Percentiles rank a stretch among this genome's conserved stretches.
These are phyloP conservation scores for Gambelia wislizenii DNA, from an alignment of 2,797 vertebrate genomes.

Conservation along the genomic window DNA sequence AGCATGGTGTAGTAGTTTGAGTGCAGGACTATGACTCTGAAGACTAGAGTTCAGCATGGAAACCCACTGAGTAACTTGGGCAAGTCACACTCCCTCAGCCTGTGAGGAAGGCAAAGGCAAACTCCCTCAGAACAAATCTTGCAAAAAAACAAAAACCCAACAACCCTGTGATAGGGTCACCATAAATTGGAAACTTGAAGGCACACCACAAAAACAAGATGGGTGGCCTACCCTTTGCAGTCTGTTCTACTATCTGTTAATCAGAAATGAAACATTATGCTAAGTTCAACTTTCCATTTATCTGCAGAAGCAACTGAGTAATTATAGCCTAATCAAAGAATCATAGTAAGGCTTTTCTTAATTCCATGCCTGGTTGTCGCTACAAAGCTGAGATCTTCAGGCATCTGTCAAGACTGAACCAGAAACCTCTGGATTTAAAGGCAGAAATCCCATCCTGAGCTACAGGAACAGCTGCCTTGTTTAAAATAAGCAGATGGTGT, in stretches of 20 bases:
- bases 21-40: too few species aligned
- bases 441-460: not conserved
- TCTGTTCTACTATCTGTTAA: not conserved
- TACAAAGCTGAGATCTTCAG: not conserved
- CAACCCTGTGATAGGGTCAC: too few species aligned
- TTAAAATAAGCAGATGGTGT: not conserved
- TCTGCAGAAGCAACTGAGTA: not conserved
- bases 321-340: not conserved
- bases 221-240: not conserved
- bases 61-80: too few species aligned
- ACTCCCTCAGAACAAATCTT: too few species aligned
- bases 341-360: not conserved
- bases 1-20: too few species aligned
- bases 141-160: too few species aligned
- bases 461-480: constrained; percentile 16
- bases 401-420: not conserved
- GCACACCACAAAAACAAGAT: not conserved
- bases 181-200: too few species aligned
- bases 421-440: constrained; percentile 19
- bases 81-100: too few species aligned
- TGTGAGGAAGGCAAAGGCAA: too few species aligned
- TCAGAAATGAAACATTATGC: not conserved
- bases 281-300: not conserved
- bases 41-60: too few species aligned
- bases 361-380: not conserved